Base-by-base conservation (phyloP, 2,797 vertebrate genomes). In the Lindbergichthys nudifrons region DNA sequence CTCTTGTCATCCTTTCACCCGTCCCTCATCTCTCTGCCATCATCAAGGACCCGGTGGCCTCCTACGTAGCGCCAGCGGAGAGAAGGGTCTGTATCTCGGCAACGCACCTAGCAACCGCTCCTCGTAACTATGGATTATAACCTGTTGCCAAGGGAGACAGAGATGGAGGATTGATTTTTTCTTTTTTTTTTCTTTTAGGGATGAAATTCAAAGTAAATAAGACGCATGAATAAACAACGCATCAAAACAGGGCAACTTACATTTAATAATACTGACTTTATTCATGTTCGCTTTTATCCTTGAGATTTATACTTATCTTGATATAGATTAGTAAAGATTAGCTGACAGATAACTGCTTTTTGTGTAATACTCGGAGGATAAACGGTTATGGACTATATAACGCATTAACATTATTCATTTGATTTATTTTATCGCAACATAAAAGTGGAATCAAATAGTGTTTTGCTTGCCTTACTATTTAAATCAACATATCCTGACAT, bases 111-210 rank as follows among this genome's bases (percentile, higher is more conserved):
- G 94, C 95, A 95, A 96, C 94, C 80, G 74, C 80, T 93, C 89
- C 91, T 91, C 82, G 94, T 95, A 95, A 94, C 94, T 91, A 95
- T 93, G 94, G 93, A 95, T 95, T 94, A 95, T 94, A 95, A 95
- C 94, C 94, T 96, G 95, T 95, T 96, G 94, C 95, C 93, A 95
- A 93, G 94, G 94, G 95, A 95, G 92, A 95, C 94, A 90, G 93
- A 93, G 92, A 94, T 93, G 90, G 92, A 84, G 92, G 86, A 94
- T 95, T 94, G 93, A 93, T 95, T 95, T 93, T 91, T 84, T 88
- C 75, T 76, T 43, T 51, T 2, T 48, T 53, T 46, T 73, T 70
- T 67, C 75, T 59, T 81, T 82, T 77, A 88, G 73, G 66, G 73
- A 92, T 91, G 65, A 86, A 91, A 91, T 91, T 90, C 85, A 87